phyloP scores from a whole-genome alignment of 2,113 vertebrate species.

The Eclectus roratus region DNA sequence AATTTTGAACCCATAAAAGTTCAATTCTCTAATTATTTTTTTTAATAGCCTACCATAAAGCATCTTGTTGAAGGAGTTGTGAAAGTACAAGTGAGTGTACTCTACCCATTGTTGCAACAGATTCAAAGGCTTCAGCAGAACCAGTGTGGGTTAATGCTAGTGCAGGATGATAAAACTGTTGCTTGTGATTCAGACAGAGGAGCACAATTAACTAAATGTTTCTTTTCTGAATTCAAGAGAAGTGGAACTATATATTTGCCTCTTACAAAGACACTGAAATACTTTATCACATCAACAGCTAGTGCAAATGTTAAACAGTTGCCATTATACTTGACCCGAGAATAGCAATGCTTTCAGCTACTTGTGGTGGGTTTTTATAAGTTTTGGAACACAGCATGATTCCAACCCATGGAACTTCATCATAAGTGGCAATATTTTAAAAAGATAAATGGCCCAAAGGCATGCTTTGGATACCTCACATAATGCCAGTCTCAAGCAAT shows the following conservation, averaged over 20 bases:
- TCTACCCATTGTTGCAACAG: not conserved
- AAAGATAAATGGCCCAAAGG: not conserved
- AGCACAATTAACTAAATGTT: not conserved
- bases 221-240: not conserved
- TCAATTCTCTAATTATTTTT: not conserved
- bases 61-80: not conserved
- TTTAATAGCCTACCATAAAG: not conserved
- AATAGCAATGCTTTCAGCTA: not conserved
- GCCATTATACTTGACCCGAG: not conserved
- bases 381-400: not conserved
- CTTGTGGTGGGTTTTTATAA: not conserved
- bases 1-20: not conserved
- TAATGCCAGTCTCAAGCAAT: not conserved
- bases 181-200: not conserved
- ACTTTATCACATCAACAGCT: not conserved
- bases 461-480: not conserved
- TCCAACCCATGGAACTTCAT: not conserved
- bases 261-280: not conserved
- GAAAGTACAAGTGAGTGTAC: not conserved
- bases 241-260: not conserved
- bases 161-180: not conserved
- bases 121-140: not conserved
- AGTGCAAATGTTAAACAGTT: not conserved
- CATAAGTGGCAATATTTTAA: not conserved
- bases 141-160: not conserved